Evolutionary conservation across 2,888 invertebrate genomes (phyloP).

Genomic region (Eupithecia abbreviata): DNA sequence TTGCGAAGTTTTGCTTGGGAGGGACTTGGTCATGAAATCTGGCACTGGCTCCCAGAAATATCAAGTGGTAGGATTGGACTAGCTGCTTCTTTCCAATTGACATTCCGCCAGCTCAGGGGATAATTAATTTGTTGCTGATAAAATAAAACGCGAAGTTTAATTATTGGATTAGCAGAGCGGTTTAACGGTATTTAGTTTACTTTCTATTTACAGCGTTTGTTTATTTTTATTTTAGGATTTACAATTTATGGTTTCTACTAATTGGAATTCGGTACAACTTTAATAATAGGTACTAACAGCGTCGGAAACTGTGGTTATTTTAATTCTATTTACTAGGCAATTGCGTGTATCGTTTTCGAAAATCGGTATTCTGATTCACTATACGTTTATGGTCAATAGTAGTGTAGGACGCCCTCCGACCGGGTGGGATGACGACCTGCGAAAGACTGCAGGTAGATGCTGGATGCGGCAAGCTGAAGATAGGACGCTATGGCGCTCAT

Average conservation of each 20-base stretch:
- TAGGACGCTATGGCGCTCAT: too few relatives aligned
- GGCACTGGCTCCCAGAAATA: too few relatives aligned
- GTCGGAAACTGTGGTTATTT: not conserved
- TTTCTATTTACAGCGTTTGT: not conserved
- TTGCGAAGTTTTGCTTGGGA: too few relatives aligned
- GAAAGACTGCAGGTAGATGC: too few relatives aligned
- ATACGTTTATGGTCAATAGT: not conserved
- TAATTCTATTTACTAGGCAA: not conserved
- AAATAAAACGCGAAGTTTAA: conserved; percentile 19
- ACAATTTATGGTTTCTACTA: not conserved
- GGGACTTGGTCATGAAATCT: too few relatives aligned
- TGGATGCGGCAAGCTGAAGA: too few relatives aligned
- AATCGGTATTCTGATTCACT: not conserved
- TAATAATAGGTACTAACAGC: not conserved
- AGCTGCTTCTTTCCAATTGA: conserved; percentile 21
- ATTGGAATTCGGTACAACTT: not conserved
- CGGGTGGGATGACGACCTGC: too few relatives aligned
- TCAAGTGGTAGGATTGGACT: not conserved
- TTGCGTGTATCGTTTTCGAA: not conserved
- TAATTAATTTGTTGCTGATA: conserved; percentile 35
- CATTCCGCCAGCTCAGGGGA: conserved; percentile 18
- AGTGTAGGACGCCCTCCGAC: too few relatives aligned
- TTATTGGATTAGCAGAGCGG: conserved; percentile 13
- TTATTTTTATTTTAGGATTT: not conserved
- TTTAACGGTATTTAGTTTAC: conserved; percentile 5